phyloP scores from a whole-genome alignment of 2,113 vertebrate species.

The Phrynosoma blainvillii region DNA sequence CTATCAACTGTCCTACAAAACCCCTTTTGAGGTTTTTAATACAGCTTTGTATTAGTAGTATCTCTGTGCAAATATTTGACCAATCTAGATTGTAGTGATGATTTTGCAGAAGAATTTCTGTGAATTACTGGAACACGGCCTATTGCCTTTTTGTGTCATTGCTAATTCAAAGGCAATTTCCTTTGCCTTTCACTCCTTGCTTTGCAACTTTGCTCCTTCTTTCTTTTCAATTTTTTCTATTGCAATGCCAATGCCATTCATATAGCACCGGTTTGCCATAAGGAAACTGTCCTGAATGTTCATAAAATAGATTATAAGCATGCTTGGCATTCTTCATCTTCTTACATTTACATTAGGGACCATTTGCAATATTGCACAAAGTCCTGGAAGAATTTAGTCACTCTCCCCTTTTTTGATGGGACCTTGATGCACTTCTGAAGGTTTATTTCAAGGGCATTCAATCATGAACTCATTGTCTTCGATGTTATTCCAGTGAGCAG shows the following conservation, averaged over 20 bases:
- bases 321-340: background rate
- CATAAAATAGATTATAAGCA: background rate
- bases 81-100: background rate
- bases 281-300: background rate
- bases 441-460: slow-evolving; percentile 7
- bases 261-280: background rate
- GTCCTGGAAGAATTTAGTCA: background rate
- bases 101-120: background rate
- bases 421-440: background rate
- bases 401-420: background rate
- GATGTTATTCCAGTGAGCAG: background rate
- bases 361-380: background rate
- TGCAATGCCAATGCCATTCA: background rate
- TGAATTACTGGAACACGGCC: background rate
- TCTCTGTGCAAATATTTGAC: background rate
- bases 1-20: background rate
- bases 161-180: background rate
- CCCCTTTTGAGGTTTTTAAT: background rate
- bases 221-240: background rate
- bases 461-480: background rate
- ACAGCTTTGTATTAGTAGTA: background rate
- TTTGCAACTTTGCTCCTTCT: background rate
- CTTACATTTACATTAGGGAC: background rate
- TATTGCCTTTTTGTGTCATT: background rate
- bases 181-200: background rate